Percentiles rank a stretch among this genome's conserved stretches.
Conservation (phyloP, 2,888 invertebrate species). For the Heliconius charithonia region DNA sequence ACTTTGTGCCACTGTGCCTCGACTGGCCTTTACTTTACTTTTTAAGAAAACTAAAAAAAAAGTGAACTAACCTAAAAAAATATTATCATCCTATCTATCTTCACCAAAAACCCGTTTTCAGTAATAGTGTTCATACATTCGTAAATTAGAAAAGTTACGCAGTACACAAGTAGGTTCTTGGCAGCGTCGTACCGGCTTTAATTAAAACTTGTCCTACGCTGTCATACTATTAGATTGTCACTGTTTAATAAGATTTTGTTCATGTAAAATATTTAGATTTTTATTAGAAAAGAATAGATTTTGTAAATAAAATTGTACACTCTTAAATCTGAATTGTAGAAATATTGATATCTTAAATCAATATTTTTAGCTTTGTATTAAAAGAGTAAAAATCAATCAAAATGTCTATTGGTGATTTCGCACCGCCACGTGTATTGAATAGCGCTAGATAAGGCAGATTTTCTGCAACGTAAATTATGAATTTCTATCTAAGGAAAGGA, state of each 20-base stretch:
- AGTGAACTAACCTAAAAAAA: too few relatives aligned
- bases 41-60: too few relatives aligned
- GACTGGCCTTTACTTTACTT: too few relatives aligned
- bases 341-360: neutral
- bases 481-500: neutral
- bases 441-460: neutral
- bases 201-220: constrained; percentile 32
- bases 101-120: neutral
- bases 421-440: neutral
- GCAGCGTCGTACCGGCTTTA: constrained; percentile 17
- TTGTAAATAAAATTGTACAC: too few relatives aligned
- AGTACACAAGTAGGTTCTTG: constrained; percentile 10
- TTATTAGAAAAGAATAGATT: too few relatives aligned
- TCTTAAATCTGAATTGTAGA: neutral
- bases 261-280: neutral
- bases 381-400: neutral
- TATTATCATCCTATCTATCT: too few relatives aligned
- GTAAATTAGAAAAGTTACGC: constrained; percentile 28
- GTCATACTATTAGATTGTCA: constrained; percentile 5
- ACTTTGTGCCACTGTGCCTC: too few relatives aligned
- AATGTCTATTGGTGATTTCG: neutral
- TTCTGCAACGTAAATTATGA: neutral
- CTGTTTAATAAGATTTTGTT: neutral
- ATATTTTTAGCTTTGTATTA: neutral
- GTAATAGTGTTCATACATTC: neutral